Evolutionary conservation across 2,888 invertebrate genomes (phyloP).

Genomic region (Apamea crenata): DNA sequence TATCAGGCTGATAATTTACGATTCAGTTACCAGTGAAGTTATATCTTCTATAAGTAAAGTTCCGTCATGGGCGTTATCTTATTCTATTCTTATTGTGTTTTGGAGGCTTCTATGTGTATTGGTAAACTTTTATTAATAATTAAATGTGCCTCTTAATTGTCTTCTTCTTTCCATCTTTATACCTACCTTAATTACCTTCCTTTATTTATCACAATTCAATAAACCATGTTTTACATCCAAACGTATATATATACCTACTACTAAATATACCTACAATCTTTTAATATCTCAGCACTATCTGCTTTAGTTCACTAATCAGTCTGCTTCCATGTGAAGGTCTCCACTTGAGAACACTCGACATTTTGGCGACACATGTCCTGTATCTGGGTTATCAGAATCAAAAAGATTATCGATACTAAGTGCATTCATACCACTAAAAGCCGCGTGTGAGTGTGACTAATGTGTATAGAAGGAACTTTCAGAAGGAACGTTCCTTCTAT

Average conservation of each 20-base stretch:
- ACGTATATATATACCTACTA: no score
- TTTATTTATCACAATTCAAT: not conserved
- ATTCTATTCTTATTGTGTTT: not conserved
- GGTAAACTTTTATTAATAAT: not conserved
- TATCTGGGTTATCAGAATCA: conserved; percentile 53
- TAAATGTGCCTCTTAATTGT: not conserved
- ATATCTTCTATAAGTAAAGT: not conserved
- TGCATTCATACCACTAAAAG: conserved; percentile 47
- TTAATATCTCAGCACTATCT: conserved; percentile 4
- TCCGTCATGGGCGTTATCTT: no score
- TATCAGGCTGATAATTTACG: not conserved
- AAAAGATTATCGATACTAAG: conserved; percentile 45
- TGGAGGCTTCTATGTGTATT: not conserved
- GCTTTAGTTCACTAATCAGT: conserved; percentile 17
- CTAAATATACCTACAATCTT: not conserved
- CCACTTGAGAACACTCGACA: conserved; percentile 40
- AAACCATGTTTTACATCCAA: not conserved
- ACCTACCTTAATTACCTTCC: not conserved
- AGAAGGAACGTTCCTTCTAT: no score
- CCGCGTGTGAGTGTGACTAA: conserved; percentile 39
- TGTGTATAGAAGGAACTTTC: no score
- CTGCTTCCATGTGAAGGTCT: conserved; percentile 36
- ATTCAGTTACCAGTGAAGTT: not conserved
- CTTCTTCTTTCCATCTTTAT: no score
- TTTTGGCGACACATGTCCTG: conserved; percentile 54